A percentile compares a stretch with the other conserved stretches of the same genome.
phyloP scores from a whole-genome alignment of 1,140 invertebrate species.

The Branchinecta lindahli region DNA sequence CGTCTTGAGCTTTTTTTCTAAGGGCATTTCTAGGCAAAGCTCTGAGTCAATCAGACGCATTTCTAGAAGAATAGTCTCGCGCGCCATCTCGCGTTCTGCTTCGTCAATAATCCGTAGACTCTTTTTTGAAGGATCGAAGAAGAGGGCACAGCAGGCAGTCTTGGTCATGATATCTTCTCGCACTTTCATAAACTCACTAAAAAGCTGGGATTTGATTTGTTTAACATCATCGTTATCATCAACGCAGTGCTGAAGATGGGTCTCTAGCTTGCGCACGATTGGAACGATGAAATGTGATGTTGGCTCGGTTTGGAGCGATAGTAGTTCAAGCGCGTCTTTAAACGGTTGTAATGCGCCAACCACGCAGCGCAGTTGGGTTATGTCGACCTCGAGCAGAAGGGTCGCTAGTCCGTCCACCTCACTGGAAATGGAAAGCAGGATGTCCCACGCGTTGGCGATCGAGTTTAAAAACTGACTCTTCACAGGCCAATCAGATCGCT shows the following conservation, averaged over 20 bases:
- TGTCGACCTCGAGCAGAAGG: neutral
- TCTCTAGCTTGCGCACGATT: neutral
- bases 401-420: neutral
- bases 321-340: neutral
- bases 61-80: neutral
- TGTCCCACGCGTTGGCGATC: neutral
- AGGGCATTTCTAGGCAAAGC: neutral
- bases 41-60: constrained; percentile 6
- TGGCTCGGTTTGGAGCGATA: neutral
- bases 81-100: neutral
- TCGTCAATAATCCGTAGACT: neutral
- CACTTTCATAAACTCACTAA: neutral
- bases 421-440: neutral
- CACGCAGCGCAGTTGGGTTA: neutral
- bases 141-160: neutral
- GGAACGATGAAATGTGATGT: neutral
- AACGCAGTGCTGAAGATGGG: neutral
- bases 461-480: neutral
- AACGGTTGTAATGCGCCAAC: neutral
- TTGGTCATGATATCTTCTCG: neutral
- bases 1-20: neutral
- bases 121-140: constrained; percentile 1
- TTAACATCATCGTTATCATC: neutral
- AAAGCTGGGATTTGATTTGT: neutral
- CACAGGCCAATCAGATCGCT: neutral